Evolutionary conservation across 2,888 invertebrate genomes (phyloP).

Genomic region (Scaptomyza polygonia): DNA sequence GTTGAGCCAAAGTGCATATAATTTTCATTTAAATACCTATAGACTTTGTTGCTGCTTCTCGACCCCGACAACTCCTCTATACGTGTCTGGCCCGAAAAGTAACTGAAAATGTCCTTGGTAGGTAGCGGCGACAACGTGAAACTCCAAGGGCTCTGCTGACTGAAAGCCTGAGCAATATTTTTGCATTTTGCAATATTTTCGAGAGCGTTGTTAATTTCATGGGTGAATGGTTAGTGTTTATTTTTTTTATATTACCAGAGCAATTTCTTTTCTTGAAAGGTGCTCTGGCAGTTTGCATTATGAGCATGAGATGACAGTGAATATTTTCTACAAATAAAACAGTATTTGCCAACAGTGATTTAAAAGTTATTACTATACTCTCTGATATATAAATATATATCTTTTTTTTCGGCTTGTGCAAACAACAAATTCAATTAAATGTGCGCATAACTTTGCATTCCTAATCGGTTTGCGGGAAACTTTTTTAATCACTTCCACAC

Average conservation of each 20-base stretch:
- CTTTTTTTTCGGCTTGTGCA: slow-evolving; percentile 6
- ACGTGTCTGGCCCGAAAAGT: slow-evolving; percentile 20
- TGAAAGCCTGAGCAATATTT: slow-evolving; percentile 68
- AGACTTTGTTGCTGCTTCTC: slow-evolving; percentile 36
- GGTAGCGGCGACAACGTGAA: slow-evolving; percentile 35
- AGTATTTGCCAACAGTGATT: slow-evolving; percentile 1
- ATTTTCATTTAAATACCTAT: slow-evolving; percentile 75
- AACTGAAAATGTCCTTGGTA: slow-evolving; percentile 40
- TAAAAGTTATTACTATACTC: background rate
- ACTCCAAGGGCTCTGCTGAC: slow-evolving; percentile 9
- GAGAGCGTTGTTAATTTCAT: slow-evolving; percentile 82
- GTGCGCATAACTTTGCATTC: slow-evolving; percentile 69
- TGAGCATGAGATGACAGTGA: slow-evolving; percentile 18
- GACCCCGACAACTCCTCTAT: slow-evolving; percentile 2
- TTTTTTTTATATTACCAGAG: slow-evolving; percentile 21
- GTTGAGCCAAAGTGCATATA: slow-evolving; percentile 64
- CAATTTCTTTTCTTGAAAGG: slow-evolving; percentile 56
- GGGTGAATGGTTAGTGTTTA: slow-evolving; percentile 77
- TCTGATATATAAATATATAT: background rate
- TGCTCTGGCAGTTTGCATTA: slow-evolving; percentile 32
- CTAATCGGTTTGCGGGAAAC: slow-evolving; percentile 61
- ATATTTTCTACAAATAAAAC: background rate
- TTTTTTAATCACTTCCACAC: slow-evolving; percentile 75
- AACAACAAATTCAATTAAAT: slow-evolving; percentile 59
- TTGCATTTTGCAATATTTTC: slow-evolving; percentile 79